A percentile compares a stretch with the other conserved stretches of the same genome.
Evolutionary conservation across 2,888 invertebrate species (phyloP).

Genomic region (Ariolimax columbianus): DNA sequence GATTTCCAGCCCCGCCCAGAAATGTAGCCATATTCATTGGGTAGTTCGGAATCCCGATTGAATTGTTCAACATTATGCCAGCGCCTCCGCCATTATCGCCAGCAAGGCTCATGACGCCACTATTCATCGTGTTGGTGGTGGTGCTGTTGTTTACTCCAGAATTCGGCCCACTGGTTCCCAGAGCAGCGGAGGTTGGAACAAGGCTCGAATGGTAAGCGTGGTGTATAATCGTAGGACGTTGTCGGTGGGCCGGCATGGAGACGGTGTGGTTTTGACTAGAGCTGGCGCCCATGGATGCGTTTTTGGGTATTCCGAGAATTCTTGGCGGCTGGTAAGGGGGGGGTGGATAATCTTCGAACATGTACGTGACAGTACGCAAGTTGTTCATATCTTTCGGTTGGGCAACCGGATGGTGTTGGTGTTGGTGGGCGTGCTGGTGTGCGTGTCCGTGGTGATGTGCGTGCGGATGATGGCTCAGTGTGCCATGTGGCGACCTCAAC

Average conservation of each 20-base stretch:
- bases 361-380: slow-evolving; percentile 61
- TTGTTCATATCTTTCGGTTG: slow-evolving; percentile 51
- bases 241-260: slow-evolving; percentile 54
- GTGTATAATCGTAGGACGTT: slow-evolving; percentile 44
- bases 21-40: slow-evolving; percentile 28
- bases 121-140: slow-evolving; percentile 20
- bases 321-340: slow-evolving; percentile 72
- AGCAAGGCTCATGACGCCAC: slow-evolving; percentile 33
- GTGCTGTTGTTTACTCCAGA: slow-evolving; percentile 2
- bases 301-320: slow-evolving; percentile 52
- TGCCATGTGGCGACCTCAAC: slow-evolving; percentile 54
- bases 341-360: slow-evolving; percentile 72
- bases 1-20: neutral
- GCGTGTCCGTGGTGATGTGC: slow-evolving; percentile 56
- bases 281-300: slow-evolving; percentile 6
- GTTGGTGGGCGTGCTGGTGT: slow-evolving; percentile 53
- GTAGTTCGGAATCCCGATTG: neutral
- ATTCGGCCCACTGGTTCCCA: slow-evolving; percentile 30
- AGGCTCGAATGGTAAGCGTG: slow-evolving; percentile 49
- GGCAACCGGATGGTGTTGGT: slow-evolving; percentile 43
- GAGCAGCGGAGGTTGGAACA: slow-evolving; percentile 47
- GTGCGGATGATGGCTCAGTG: slow-evolving; percentile 51
- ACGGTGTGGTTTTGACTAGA: slow-evolving; percentile 55
- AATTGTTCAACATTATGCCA: neutral
- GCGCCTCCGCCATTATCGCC: slow-evolving; percentile 1